Evolutionary conservation across 2,113 vertebrate genomes (phyloP).

Genomic region (Alosa alosa): DNA sequence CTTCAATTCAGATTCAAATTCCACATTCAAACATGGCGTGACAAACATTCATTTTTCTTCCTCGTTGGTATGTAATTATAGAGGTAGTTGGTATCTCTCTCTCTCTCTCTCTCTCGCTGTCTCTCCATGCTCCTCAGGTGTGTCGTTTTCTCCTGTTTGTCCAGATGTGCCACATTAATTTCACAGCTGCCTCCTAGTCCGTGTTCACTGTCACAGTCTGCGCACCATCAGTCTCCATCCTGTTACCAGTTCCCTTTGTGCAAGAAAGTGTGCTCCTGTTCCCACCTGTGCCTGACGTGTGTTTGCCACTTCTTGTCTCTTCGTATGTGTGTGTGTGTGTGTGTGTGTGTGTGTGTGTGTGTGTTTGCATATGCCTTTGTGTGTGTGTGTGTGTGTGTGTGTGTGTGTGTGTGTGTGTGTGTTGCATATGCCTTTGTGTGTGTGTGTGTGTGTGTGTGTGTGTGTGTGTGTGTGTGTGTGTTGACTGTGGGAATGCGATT

Average conservation of each 20-base stretch:
- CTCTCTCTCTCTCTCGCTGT: conserved; percentile 12
- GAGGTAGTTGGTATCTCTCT: neutral
- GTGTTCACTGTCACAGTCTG: conserved; percentile 66
- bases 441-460: neutral
- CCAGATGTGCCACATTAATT: conserved; percentile 72
- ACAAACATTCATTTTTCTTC: neutral
- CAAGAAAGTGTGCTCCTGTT: neutral
- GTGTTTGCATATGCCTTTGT: neutral
- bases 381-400: neutral
- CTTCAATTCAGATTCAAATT: too few relatives aligned
- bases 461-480: neutral
- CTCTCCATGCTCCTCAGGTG: conserved; percentile 37
- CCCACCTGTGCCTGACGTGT: conserved; percentile 40
- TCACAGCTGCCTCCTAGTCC: conserved; percentile 69
- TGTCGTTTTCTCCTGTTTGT: conserved; percentile 48
- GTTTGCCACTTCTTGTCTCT: conserved; percentile 8
- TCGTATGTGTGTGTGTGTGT: neutral
- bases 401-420: neutral
- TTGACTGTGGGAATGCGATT: neutral
- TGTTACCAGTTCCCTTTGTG: neutral
- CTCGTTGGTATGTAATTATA: too few relatives aligned
- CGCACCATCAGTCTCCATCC: conserved; percentile 52
- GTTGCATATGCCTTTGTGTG: too few relatives aligned
- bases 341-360: conserved; percentile 13
- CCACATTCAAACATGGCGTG: too few relatives aligned